Evolutionary conservation across 2,797 vertebrate genomes (phyloP), one percentile per base, ranked within the genome.

Genomic region (Setipinna tenuifilis): DNA sequence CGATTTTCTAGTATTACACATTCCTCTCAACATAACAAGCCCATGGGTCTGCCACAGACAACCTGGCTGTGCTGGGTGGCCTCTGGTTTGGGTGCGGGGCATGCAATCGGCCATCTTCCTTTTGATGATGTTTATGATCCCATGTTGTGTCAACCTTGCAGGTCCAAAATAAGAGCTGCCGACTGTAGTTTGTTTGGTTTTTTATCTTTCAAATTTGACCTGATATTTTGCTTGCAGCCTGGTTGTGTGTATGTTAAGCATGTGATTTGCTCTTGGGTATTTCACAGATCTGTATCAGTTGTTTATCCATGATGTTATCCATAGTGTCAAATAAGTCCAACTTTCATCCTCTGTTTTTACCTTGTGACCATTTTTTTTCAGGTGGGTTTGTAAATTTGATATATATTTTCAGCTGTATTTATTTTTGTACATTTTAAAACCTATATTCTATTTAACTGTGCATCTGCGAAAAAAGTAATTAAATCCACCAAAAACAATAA

Each of bases 1-100:
- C 71, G 35, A 35, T 78, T 44, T 78, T 78, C 71, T 31, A 78
- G 71, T 17, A 78, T 78, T 78, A 44, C 35, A 44, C 71, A 78
- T 78, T 78, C 71, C 71, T 78, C 71, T 16, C 17, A 41, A 78
- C 71, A 78, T 31, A 78, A 78, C 71, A 21, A 78, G 50, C 71
- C 71, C 71, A 78, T 16, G 68, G 28, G 14, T 17, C 68, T 6
- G 28, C 68, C 3, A 35, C 28, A 6, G 17, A 17, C 68, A 71
- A 28, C 65, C 23, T 41, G 28, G 6, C 68, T 75, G 17, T 19
- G 35, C 35, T 17, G 35, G 71, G 17, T 21, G 71, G 71, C 25
- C 71, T 35, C 31, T 41, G 71, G 17, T 21, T 78, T 5, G 14
- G 25, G 28, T 71, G 25, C 17, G 28, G 14, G 14, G 25, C 65